phyloP scores from a whole-genome alignment of 2,888 invertebrate species.

The Seira musarum region DNA sequence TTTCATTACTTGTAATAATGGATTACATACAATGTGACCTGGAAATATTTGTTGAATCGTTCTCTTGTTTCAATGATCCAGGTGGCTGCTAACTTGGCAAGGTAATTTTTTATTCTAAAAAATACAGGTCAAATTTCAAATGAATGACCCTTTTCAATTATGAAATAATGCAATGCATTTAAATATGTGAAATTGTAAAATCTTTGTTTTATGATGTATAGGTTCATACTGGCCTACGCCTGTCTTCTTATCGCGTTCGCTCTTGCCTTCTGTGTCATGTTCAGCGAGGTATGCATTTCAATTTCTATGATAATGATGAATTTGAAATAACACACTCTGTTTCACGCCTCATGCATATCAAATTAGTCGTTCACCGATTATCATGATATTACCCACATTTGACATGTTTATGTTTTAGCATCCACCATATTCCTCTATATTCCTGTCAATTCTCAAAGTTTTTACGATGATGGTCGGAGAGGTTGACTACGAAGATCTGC shows the following conservation, averaged over 20 bases:
- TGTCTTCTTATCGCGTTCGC: constrained; percentile 89
- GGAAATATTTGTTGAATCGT: too few relatives aligned
- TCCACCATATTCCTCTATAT: constrained; percentile 63
- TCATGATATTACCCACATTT: not conserved
- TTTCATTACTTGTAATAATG: not conserved
- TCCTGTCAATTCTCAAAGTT: constrained; percentile 66
- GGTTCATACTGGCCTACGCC: constrained; percentile 88
- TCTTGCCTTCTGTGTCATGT: constrained; percentile 86
- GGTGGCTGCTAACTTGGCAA: constrained; percentile 82
- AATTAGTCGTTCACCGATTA: too few relatives aligned
- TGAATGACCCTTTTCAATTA: too few relatives aligned
- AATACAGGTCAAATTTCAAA: too few relatives aligned
- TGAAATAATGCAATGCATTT: too few relatives aligned
- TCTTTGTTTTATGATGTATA: too few relatives aligned
- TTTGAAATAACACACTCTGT: too few relatives aligned
- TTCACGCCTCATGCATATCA: too few relatives aligned
- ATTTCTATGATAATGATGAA: too few relatives aligned
- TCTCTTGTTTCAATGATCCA: too few relatives aligned
- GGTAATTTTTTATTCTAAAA: too few relatives aligned
- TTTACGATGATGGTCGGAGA: constrained; percentile 67
- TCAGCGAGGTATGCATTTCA: constrained; percentile 74
- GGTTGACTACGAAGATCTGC: constrained; percentile 67
- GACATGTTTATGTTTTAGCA: constrained; percentile 45
- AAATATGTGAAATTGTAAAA: too few relatives aligned
- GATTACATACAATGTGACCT: not conserved